phyloP scores from a whole-genome alignment of 1,140 invertebrate genomes.

The Drosophila neocordata region DNA sequence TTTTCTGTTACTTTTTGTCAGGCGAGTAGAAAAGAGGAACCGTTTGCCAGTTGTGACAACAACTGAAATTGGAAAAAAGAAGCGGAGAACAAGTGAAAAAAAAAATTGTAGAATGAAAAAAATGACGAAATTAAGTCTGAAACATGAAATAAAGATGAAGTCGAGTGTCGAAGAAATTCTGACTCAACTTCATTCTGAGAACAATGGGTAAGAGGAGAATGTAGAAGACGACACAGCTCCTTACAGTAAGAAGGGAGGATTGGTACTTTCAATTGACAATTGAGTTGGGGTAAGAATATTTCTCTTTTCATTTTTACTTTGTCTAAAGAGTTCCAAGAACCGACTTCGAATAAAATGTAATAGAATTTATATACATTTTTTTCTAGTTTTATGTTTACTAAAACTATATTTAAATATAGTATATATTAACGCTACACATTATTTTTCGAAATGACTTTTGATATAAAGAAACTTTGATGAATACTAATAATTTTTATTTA shows the following conservation, averaged over 20 bases:
- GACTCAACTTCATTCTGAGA: slow-evolving; percentile 15
- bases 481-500: too few species aligned
- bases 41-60: slow-evolving; percentile 56
- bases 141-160: slow-evolving; percentile 79
- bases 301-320: neutral
- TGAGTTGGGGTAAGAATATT: slow-evolving; percentile 1
- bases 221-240: too few species aligned
- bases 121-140: slow-evolving; percentile 60
- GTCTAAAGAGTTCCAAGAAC: neutral
- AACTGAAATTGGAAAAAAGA: slow-evolving; percentile 55
- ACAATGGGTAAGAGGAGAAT: too few species aligned
- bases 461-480: too few species aligned
- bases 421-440: too few species aligned
- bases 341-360: neutral
- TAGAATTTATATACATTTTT: too few species aligned
- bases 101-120: slow-evolving; percentile 23
- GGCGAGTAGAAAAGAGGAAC: slow-evolving; percentile 38
- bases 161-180: slow-evolving; percentile 56
- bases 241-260: neutral
- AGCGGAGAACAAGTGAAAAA: neutral
- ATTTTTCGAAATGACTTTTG: too few species aligned
- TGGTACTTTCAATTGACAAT: neutral
- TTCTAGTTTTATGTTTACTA: too few species aligned
- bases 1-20: slow-evolving; percentile 1
- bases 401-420: too few species aligned